Evolutionary conservation across 2,797 vertebrate genomes (phyloP).

Genomic region (Tamandua tetradactyla): DNA sequence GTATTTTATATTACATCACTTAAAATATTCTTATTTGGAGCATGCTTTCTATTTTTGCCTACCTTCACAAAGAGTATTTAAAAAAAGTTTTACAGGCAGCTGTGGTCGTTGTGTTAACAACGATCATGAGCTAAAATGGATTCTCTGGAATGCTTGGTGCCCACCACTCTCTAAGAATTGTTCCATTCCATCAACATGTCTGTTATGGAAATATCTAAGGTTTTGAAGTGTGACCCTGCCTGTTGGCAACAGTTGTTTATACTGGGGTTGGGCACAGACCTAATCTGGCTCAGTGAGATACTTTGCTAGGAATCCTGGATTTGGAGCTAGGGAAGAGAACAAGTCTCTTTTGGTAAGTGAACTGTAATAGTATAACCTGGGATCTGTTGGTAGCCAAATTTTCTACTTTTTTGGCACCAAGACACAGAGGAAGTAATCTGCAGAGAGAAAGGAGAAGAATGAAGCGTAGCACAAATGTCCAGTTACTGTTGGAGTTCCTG

Average conservation of each 20-base stretch:
- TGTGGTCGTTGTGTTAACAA: background rate
- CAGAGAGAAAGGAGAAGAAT: too few relatives aligned
- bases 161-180: background rate
- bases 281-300: background rate
- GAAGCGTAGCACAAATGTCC: too few relatives aligned
- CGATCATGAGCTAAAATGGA: too few relatives aligned
- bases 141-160: background rate
- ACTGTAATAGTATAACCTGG: background rate
- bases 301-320: background rate
- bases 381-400: background rate
- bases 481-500: too few relatives aligned
- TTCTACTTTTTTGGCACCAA: too few relatives aligned
- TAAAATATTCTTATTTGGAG: background rate
- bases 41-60: background rate
- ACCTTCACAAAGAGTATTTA: background rate
- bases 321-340: background rate
- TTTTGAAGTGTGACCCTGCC: background rate
- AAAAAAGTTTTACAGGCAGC: background rate
- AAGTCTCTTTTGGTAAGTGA: too few relatives aligned
- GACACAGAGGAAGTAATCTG: too few relatives aligned
- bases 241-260: background rate
- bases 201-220: background rate
- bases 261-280: background rate
- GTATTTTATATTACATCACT: background rate
- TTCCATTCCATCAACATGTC: background rate